Evolutionary conservation across 2,888 invertebrate genomes (phyloP), one percentile per base, ranked within the genome.

Genomic region (Leptinotarsa tumamoca): DNA sequence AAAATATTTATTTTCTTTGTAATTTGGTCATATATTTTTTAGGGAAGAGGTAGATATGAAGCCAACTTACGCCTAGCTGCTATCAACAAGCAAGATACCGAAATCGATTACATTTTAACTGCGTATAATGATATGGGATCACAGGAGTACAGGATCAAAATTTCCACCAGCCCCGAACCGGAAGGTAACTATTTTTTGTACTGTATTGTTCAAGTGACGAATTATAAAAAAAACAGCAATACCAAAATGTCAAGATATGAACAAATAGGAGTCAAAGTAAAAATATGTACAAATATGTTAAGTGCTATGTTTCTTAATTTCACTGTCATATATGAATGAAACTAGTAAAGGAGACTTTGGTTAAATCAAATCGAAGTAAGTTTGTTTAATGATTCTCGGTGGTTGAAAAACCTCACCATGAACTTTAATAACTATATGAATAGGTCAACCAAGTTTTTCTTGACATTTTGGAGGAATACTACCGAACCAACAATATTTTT

Each of bases 51-150:
- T 33, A 90, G 89, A 84, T 95, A 94, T 90, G 92, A 92, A 84
- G 90, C 93, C 13, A 92, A 92, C 0, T 86, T 96, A 81, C 89
- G 91, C 63, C 91, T 96, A 80, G 90, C 92, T 7, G 91, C 91
- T 21, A 91, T 96, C 49, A 91, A 92, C 43, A 93, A 94, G 81
- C 93, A 94, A 80, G 95, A 95, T 84, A 95, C 95, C 1, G 94
- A 94, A 56, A 91, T 92, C 75, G 90, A 91, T 0, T 95, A 94
- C 89, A 90, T 90, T 82, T 88, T 96, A 79, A 90, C 90, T 17
- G 94, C 94, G 2, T 89, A 89, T 84, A 96, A 95, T 86, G 90
- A 90, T n/a, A 90, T 92, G 71, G 95, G 95, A 3, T 84, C 88
- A 17, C 91, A 91, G 80, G 91, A 92, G 72, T 94, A 94, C 83